Conservation (phyloP, 1,140 invertebrate species). For the Lepidostoma basale region DNA sequence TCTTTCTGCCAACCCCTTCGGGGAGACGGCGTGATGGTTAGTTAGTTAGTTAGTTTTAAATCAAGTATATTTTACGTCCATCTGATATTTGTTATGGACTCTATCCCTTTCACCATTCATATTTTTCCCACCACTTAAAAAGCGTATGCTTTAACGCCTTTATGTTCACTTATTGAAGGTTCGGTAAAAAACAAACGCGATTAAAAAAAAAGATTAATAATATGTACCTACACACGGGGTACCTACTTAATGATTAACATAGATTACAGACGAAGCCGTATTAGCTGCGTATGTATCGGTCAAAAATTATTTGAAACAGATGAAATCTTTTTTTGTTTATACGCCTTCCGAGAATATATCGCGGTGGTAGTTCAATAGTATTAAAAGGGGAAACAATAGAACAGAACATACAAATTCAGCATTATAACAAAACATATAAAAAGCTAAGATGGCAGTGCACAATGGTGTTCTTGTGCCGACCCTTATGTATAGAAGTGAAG, state of each 20-base stretch:
- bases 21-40: no score
- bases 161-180: constrained; percentile 14
- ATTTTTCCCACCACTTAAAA: constrained; percentile 1
- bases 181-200: not conserved
- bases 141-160: not conserved
- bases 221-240: not conserved
- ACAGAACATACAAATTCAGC: no score
- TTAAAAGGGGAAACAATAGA: no score
- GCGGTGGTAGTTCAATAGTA: no score
- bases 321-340: constrained; percentile 10
- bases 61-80: not conserved
- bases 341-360: constrained; percentile 12
- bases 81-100: not conserved
- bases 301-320: constrained; percentile 8
- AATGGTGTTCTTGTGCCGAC: no score
- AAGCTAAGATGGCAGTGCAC: no score
- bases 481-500: no score
- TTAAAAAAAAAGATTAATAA: constrained; percentile 17
- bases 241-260: constrained; percentile 7
- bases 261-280: not conserved
- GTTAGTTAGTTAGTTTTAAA: no score
- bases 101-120: not conserved
- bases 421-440: no score
- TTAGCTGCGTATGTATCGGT: not conserved
- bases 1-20: no score